Evolutionary conservation across 2,888 invertebrate species (phyloP).

Genomic region (Cheilosia soror): DNA sequence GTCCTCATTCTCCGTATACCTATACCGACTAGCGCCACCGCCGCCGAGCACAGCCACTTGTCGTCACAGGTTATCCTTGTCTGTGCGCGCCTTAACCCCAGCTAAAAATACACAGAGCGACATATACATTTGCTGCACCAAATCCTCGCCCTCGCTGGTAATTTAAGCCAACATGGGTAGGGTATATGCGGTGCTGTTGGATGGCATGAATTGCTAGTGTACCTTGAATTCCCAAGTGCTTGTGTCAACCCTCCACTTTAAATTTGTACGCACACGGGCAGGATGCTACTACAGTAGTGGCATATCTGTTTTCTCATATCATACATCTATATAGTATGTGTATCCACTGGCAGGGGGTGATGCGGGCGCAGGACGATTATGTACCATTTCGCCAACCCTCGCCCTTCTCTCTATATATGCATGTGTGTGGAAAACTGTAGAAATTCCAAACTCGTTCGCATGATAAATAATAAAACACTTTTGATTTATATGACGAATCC

Average conservation of each 20-base stretch:
- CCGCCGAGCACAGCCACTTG: slow-evolving; percentile 45
- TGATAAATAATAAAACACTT: slow-evolving; percentile 68
- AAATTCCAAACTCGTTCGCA: slow-evolving; percentile 53
- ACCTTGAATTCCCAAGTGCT: slow-evolving; percentile 58
- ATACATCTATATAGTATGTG: slow-evolving; percentile 1
- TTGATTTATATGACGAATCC: slow-evolving; percentile 62
- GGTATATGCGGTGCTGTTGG: background rate
- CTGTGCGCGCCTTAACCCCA: slow-evolving; percentile 40
- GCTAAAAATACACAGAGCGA: slow-evolving; percentile 18
- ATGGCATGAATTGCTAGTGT: slow-evolving; percentile 36
- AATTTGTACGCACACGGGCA: slow-evolving; percentile 41
- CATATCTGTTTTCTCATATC: slow-evolving; percentile 38
- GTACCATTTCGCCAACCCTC: slow-evolving; percentile 30
- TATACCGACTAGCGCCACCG: background rate
- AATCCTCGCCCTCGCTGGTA: slow-evolving; percentile 53
- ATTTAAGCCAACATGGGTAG: slow-evolving; percentile 55
- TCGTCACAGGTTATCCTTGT: slow-evolving; percentile 56
- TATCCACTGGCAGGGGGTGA: slow-evolving; percentile 4
- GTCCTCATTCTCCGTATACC: slow-evolving; percentile 50
- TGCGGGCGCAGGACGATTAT: slow-evolving; percentile 22
- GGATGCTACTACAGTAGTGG: slow-evolving; percentile 37
- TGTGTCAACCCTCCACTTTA: slow-evolving; percentile 58
- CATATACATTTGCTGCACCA: slow-evolving; percentile 49
- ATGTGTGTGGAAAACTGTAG: slow-evolving; percentile 3
- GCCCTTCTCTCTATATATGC: background rate